Evolutionary conservation across 2,888 invertebrate species (phyloP).

Genomic region (Amphipyra tragopoginis): DNA sequence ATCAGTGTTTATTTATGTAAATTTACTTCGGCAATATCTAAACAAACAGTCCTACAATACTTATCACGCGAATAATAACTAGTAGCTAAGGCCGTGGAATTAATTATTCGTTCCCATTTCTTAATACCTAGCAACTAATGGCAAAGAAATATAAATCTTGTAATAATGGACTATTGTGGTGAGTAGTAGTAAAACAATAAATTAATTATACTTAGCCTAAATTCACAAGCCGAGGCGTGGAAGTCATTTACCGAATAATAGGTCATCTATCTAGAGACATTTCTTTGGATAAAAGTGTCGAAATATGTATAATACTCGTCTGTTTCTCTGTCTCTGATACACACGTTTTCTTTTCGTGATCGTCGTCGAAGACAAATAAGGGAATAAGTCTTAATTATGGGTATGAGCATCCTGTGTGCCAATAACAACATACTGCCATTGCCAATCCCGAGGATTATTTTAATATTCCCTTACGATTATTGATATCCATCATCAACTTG

Average conservation of each 20-base stretch:
- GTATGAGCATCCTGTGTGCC: no score
- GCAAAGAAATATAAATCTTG: slow-evolving; percentile 49
- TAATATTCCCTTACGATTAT: no score
- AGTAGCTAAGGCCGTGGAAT: slow-evolving; percentile 30
- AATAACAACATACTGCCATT: no score
- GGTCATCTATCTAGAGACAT: slow-evolving; percentile 3
- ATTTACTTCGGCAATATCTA: slow-evolving; percentile 8
- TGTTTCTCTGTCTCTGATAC: no score
- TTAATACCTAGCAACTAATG: slow-evolving; percentile 33
- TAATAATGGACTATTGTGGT: slow-evolving; percentile 45
- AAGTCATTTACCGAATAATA: slow-evolving; percentile 11
- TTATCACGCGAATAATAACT: slow-evolving; percentile 19
- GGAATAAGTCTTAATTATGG: no score
- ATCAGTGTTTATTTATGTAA: background rate
- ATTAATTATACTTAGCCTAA: slow-evolving; percentile 37
- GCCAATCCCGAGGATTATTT: no score
- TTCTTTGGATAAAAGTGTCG: slow-evolving; percentile 12
- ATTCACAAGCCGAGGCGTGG: slow-evolving; percentile 13
- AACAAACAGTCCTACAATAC: slow-evolving; percentile 9
- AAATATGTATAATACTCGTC: no score
- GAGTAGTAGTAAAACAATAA: slow-evolving; percentile 8
- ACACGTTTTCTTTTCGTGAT: no score
- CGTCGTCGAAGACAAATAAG: no score
- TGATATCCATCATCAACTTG: no score
- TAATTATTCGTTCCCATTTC: slow-evolving; percentile 54